Percentiles rank a stretch among this genome's conserved stretches.
Evolutionary conservation across 2,797 vertebrate species (phyloP).

Genomic region (Molossus alvarezi): DNA sequence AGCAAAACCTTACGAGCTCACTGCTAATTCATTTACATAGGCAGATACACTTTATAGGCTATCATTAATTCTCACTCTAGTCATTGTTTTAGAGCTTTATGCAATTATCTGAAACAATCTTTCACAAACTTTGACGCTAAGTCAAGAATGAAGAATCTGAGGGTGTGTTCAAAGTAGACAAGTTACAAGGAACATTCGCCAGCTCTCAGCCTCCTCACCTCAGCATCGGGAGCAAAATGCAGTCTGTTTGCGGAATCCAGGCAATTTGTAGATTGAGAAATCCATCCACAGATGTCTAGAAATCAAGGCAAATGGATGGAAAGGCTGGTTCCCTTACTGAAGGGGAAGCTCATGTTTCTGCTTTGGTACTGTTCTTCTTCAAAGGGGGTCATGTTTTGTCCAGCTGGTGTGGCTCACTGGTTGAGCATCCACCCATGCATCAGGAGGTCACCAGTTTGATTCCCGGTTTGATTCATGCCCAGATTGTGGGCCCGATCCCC

Average conservation of each 20-base stretch:
- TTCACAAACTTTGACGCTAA: slow-evolving; percentile 67
- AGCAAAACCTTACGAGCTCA: slow-evolving; percentile 2
- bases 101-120: slow-evolving; percentile 61
- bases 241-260: neutral
- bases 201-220: neutral
- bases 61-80: slow-evolving; percentile 66
- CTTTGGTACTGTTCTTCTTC: neutral
- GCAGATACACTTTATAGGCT: slow-evolving; percentile 43
- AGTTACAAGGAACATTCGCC: neutral
- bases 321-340: neutral
- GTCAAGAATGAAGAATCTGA: slow-evolving; percentile 70
- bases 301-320: neutral
- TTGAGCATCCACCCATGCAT: too few relatives aligned
- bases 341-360: neutral
- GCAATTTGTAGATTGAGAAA: neutral
- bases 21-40: slow-evolving; percentile 65
- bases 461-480: too few relatives aligned
- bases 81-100: slow-evolving; percentile 52
- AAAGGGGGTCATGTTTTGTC: neutral
- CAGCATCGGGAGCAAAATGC: neutral
- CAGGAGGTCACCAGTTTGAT: too few relatives aligned
- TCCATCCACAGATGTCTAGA: too few relatives aligned
- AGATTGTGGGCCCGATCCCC: too few relatives aligned
- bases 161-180: slow-evolving; percentile 31
- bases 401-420: too few relatives aligned